Base-by-base conservation (phyloP, 2,888 invertebrate genomes). In the Athripsodes cinereus region DNA sequence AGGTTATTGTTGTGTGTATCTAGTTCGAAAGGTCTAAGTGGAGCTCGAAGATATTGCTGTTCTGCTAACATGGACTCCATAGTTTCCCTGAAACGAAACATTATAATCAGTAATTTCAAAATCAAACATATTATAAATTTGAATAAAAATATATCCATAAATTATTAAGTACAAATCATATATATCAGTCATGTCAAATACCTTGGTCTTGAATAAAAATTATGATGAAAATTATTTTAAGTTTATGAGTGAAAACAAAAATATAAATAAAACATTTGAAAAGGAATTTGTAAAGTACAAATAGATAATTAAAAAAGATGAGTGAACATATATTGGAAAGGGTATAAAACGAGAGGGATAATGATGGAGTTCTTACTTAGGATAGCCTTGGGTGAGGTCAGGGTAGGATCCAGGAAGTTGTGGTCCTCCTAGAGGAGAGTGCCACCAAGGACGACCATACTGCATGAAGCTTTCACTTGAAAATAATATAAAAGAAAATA, bases 11-110 rank as follows among this genome's bases (percentile, higher is more conserved):
- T 84, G 67, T 86, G 83, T 59, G 82, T 82, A 64, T 90, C 89
- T 65, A 85, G 83, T 66, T 83, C 85, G 67, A 88, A 86, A 35
- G 89, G 87, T 53, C 90, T 83, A 66, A 90, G 75, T 2, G 88
- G 88, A 53, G 90, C 85, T 51, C 91, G 85, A 64, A 91, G 79
- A 67, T 90, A 86, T 67, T 91, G 90, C 74, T 92, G 91, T 69
- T 92, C 91, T 47, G 88, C 89, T 67, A 92, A 72, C 87, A 92
- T 88, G 55, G 87, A 87, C 73, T 92, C 92, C 92, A 92, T 92
- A 58, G 91, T 91, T 76, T 92, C 92, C 75, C 92, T 91, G 84
- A 66, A 76, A 73, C 22, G 26, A 19, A 40, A 50, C 44, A 44
- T 2, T 8, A 44, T 13, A 44, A 44, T 8, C 18, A 16, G 2